Conservation (phyloP, 2,888 invertebrate genomes). For the Hypsopygia costalis region DNA sequence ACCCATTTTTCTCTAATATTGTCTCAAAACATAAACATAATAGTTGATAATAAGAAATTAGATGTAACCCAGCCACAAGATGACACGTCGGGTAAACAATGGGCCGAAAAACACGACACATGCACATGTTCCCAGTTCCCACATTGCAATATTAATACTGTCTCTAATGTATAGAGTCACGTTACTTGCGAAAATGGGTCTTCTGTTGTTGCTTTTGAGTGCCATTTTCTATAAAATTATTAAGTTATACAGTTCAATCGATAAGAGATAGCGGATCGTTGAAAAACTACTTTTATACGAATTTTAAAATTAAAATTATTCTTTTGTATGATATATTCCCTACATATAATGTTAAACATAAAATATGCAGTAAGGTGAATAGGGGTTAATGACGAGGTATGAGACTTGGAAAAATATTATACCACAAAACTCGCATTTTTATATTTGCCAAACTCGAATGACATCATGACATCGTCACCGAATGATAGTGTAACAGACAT, state of each 20-base stretch:
- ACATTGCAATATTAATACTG: constrained; percentile 47
- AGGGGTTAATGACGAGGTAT: too few species aligned
- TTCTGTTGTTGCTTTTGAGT: constrained; percentile 4
- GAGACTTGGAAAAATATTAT: too few species aligned
- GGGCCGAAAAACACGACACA: constrained; percentile 35
- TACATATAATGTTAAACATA: too few species aligned
- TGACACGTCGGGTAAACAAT: constrained; percentile 10
- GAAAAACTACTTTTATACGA: too few species aligned
- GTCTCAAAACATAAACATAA: background rate
- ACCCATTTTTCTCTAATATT: too few species aligned
- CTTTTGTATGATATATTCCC: too few species aligned
- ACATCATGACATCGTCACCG: too few species aligned
- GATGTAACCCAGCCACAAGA: background rate
- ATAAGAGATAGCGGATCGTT: background rate
- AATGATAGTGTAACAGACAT: too few species aligned
- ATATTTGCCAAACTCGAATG: too few species aligned
- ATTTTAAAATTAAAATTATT: too few species aligned
- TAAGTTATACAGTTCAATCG: constrained; percentile 7
- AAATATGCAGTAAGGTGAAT: too few species aligned
- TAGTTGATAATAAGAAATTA: background rate
- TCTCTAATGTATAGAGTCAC: constrained; percentile 26
- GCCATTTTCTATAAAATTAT: constrained; percentile 1
- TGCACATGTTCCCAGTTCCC: constrained; percentile 44
- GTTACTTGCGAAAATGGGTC: constrained; percentile 16
- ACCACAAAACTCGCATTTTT: too few species aligned